A percentile compares a stretch with the other conserved stretches of the same genome.
These are phyloP conservation scores for Aleiodes testaceus DNA, from an alignment of 2,888 invertebrate genomes.

Conservation along the genomic window DNA sequence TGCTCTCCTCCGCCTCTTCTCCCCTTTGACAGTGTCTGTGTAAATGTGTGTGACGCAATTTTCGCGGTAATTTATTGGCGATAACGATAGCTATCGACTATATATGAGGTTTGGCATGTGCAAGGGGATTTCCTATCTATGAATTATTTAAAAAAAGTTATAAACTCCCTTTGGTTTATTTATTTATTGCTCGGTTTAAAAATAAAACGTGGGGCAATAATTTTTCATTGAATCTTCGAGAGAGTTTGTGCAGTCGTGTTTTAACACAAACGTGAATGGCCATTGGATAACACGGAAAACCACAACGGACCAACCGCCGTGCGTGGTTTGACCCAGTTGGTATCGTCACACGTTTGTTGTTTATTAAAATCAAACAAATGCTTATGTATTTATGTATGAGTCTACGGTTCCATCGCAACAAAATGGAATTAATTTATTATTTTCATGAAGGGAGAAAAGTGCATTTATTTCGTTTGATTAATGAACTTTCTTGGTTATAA, in stretches of 20 bases:
- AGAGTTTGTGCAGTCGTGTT: constrained; percentile 33
- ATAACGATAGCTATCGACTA: constrained; percentile 28
- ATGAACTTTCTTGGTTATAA: constrained; percentile 10
- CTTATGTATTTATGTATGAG: constrained; percentile 26
- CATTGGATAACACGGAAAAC: constrained; percentile 57
- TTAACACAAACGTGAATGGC: constrained; percentile 3
- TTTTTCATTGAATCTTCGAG: constrained; percentile 40
- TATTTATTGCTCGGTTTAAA: no score
- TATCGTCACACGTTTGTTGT: constrained; percentile 38
- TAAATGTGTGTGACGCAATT: constrained; percentile 24
- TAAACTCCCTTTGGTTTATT: no score
- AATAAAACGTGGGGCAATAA: no score
- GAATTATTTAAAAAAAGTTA: no score
- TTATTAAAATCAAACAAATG: constrained; percentile 3
- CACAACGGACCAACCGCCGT: constrained; percentile 41
- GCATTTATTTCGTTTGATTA: no score
- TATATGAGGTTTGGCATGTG: constrained; percentile 13
- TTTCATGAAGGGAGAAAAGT: no score
- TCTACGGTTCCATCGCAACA: background rate
- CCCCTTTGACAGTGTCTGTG: constrained; percentile 11
- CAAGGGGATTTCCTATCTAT: background rate
- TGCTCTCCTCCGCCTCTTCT: background rate
- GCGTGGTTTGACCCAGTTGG: constrained; percentile 41
- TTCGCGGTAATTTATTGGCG: constrained; percentile 23
- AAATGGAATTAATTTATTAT: constrained; percentile 13